Evolutionary conservation across 2,797 vertebrate species (phyloP).

Genomic region (Champsocephalus esox): DNA sequence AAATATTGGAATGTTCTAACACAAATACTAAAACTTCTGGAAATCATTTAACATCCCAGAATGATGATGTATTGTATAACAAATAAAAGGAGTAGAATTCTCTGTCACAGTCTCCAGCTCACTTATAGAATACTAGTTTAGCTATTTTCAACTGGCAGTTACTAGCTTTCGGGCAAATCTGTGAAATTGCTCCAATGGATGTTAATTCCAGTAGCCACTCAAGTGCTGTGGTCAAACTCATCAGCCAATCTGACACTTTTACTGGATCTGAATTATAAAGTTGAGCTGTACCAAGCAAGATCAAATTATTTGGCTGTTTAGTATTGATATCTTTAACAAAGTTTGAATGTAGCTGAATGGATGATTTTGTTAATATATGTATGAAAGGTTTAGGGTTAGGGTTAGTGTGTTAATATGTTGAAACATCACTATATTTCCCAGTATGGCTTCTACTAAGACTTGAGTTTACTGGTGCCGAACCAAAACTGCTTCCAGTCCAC

Average conservation of each 20-base stretch:
- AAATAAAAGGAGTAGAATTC: slow-evolving; percentile 12
- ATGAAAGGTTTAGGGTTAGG: no score
- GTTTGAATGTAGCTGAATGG: not conserved
- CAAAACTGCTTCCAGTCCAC: not conserved
- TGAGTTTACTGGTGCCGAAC: slow-evolving; percentile 11
- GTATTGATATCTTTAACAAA: not conserved
- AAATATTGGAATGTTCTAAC: slow-evolving; percentile 38
- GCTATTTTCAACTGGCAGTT: slow-evolving; percentile 31
- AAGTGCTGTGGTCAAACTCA: slow-evolving; percentile 9
- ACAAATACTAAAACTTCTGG: slow-evolving; percentile 34
- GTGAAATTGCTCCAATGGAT: slow-evolving; percentile 32
- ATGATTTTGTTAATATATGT: not conserved
- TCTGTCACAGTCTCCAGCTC: not conserved
- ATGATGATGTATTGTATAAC: slow-evolving; percentile 6
- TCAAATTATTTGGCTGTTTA: not conserved
- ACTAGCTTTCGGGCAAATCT: slow-evolving; percentile 27
- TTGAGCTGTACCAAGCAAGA: slow-evolving; percentile 10
- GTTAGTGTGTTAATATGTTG: not conserved
- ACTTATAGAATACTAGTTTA: slow-evolving; percentile 40
- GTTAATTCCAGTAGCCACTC: slow-evolving; percentile 38
- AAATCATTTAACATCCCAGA: slow-evolving; percentile 41
- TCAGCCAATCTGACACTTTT: slow-evolving; percentile 29
- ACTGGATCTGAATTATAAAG: slow-evolving; percentile 30
- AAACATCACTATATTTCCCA: not conserved
- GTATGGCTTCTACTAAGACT: slow-evolving; percentile 9